phyloP scores from a whole-genome alignment of 2,113 vertebrate genomes.

The Struthidea cinerea region DNA sequence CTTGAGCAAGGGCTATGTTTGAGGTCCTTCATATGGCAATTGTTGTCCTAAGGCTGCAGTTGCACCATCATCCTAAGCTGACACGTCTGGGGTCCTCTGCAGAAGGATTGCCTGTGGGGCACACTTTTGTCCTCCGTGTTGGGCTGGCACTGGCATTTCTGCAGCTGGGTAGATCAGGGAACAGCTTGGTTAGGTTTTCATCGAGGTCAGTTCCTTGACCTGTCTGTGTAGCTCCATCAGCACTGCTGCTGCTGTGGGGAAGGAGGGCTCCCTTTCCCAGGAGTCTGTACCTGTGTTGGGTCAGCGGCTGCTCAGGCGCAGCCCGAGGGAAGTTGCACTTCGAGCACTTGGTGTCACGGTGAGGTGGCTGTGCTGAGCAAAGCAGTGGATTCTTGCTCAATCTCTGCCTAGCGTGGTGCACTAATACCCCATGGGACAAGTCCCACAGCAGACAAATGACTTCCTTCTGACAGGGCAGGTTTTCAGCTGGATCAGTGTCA shows the following conservation, averaged over 20 bases:
- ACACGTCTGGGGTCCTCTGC: neutral
- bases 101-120: neutral
- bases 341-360: accelerated
- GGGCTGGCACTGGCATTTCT: neutral
- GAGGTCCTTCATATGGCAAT: neutral
- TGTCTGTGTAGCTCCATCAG: neutral
- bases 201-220: too few relatives aligned
- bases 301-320: accelerated
- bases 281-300: accelerated
- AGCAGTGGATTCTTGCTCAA: neutral
- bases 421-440: neutral
- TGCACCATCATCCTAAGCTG: neutral
- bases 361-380: neutral
- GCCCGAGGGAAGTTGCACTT: accelerated
- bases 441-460: neutral
- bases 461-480: neutral
- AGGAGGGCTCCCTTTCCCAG: neutral
- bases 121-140: neutral
- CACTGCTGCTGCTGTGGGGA: neutral
- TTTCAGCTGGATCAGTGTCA: neutral
- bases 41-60: neutral
- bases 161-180: neutral
- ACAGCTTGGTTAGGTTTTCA: neutral
- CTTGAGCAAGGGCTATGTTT: neutral
- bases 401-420: accelerated